Evolutionary conservation across 2,888 invertebrate genomes (phyloP).

Genomic region (Tillus elongatus): DNA sequence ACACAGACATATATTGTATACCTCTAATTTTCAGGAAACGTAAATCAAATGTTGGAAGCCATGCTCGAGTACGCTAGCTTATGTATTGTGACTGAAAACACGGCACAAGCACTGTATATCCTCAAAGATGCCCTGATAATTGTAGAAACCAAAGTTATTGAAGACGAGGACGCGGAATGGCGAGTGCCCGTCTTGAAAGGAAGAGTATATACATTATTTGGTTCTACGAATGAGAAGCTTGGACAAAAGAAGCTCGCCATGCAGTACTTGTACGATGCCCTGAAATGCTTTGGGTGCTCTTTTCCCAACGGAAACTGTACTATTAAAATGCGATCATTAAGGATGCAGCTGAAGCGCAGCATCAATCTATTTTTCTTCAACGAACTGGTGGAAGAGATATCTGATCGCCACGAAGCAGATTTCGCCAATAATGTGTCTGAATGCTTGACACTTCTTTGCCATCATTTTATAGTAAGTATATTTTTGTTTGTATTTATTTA

Average conservation of each 20-base stretch:
- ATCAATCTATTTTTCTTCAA: slow-evolving; percentile 27
- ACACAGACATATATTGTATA: too few species aligned
- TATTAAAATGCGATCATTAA: slow-evolving; percentile 25
- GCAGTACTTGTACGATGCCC: too few species aligned
- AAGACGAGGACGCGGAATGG: too few species aligned
- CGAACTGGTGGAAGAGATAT: slow-evolving; percentile 22
- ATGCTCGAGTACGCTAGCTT: slow-evolving; percentile 49
- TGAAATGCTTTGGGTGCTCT: too few species aligned
- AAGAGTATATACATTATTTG: too few species aligned
- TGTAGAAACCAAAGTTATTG: too few species aligned
- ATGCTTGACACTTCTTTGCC: slow-evolving; percentile 34
- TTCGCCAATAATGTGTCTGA: slow-evolving; percentile 38
- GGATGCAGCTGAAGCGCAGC: slow-evolving; percentile 26
- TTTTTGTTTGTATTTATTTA: background rate
- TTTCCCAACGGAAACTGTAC: slow-evolving; percentile 32
- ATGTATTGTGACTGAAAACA: slow-evolving; percentile 45
- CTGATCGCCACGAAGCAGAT: slow-evolving; percentile 31
- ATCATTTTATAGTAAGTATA: background rate
- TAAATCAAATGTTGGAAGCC: slow-evolving; percentile 45
- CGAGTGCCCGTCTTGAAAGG: too few species aligned
- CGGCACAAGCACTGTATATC: slow-evolving; percentile 47
- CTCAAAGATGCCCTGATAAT: slow-evolving; percentile 45
- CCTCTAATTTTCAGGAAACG: slow-evolving; percentile 40
- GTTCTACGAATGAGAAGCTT: too few species aligned
- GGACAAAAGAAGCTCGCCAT: too few species aligned